phyloP scores from a whole-genome alignment of 64 coral and sea anemone species.

The Catalaphyllia jardinei region DNA sequence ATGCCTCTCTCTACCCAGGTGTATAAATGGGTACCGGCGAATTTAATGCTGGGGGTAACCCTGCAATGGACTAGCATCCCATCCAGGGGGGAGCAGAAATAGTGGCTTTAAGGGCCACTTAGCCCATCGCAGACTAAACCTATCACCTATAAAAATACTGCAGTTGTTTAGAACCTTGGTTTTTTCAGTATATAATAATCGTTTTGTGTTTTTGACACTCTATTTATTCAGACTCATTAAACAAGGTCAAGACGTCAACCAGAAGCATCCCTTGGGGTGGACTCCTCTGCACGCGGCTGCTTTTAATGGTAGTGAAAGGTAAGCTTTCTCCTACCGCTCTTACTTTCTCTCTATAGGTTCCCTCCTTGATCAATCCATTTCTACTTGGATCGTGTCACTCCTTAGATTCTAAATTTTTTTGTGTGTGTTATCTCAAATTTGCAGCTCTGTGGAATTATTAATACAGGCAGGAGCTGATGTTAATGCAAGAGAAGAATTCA shows the following conservation, averaged over 20 bases:
- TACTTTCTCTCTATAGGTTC: not conserved
- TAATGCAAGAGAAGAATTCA: constrained; percentile 84
- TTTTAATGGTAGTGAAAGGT: constrained; percentile 87
- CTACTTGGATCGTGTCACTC: not conserved
- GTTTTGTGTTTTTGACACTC: too few relatives aligned
- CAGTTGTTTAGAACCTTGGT: too few relatives aligned
- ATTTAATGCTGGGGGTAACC: too few relatives aligned
- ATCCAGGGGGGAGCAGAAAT: too few relatives aligned
- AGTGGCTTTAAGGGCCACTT: too few relatives aligned
- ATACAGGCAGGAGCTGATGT: constrained; percentile 85
- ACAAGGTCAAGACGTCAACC: constrained; percentile 77
- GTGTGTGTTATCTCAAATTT: not conserved
- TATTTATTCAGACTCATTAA: constrained; percentile 76
- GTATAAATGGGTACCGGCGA: too few relatives aligned
- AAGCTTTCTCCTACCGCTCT: not conserved
- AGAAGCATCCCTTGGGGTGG: constrained; percentile 88
- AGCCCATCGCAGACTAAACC: too few relatives aligned
- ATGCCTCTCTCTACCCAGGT: too few relatives aligned
- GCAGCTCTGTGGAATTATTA: constrained; percentile 57
- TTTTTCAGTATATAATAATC: too few relatives aligned
- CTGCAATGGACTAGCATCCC: too few relatives aligned
- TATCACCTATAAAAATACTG: too few relatives aligned
- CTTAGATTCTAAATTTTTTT: not conserved
- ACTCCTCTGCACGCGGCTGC: constrained; percentile 89
- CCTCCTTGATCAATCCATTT: not conserved